Conservation (phyloP, 2,888 invertebrate species). For the Rugalucina vietnamica region DNA sequence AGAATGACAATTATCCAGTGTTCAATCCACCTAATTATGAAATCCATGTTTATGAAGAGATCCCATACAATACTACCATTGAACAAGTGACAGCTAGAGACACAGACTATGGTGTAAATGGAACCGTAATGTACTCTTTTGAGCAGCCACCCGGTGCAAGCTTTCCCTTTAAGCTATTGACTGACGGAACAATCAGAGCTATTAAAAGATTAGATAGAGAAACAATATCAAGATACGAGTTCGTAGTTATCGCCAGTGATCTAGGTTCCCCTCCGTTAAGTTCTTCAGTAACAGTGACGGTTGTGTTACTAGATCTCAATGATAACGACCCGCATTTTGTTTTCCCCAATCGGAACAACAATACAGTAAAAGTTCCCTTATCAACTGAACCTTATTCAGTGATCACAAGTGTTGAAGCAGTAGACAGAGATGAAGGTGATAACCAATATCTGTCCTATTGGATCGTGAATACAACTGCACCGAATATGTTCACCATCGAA, state of each 20-base stretch:
- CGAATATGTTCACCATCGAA: slow-evolving; percentile 52
- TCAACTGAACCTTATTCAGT: slow-evolving; percentile 61
- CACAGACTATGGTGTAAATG: slow-evolving; percentile 64
- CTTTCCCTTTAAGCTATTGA: slow-evolving; percentile 66
- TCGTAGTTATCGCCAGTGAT: slow-evolving; percentile 71
- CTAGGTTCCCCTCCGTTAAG: slow-evolving; percentile 64
- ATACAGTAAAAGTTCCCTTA: slow-evolving; percentile 65
- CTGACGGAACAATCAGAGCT: slow-evolving; percentile 67
- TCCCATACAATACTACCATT: slow-evolving; percentile 61
- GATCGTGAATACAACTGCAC: slow-evolving; percentile 45
- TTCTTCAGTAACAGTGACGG: slow-evolving; percentile 65
- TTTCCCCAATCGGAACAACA: slow-evolving; percentile 67
- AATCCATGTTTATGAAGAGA: slow-evolving; percentile 64
- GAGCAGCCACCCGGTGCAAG: slow-evolving; percentile 37
- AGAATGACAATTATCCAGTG: slow-evolving; percentile 69
- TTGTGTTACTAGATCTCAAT: slow-evolving; percentile 70
- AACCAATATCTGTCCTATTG: slow-evolving; percentile 60
- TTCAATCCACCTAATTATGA: slow-evolving; percentile 65
- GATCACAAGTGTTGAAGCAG: slow-evolving; percentile 61
- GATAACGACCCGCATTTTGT: slow-evolving; percentile 72
- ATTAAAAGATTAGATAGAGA: slow-evolving; percentile 70
- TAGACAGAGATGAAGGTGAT: slow-evolving; percentile 64
- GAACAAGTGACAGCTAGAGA: slow-evolving; percentile 67
- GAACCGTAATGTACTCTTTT: slow-evolving; percentile 54
- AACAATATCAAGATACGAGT: slow-evolving; percentile 54